Evolutionary conservation across 2,113 vertebrate genomes (phyloP), one percentile per base, ranked within the genome.

Genomic region (Paratilapia polleni): DNA sequence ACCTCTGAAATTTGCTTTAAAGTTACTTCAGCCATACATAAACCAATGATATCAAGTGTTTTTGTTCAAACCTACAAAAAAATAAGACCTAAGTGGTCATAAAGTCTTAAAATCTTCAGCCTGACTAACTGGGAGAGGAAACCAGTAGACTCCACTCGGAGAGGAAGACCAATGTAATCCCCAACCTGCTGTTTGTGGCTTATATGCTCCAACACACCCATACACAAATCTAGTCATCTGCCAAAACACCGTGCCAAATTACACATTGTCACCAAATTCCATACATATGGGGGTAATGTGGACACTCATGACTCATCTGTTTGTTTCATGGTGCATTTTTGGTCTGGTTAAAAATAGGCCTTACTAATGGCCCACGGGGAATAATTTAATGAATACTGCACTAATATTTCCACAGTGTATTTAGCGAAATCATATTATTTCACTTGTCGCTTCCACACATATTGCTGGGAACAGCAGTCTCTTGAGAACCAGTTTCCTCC

Each of bases 151-250:
- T 38, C 38, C 36, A 24, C 14, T 78, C 31, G 13, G 1, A 31
- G 24, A 59, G 59, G 49, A 43, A 60, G 24, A 60, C n/a, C 1
- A 49, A 13, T 60, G 8, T 74, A 85, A 87, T 87, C 74, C 34
- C 41, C 73, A 38, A 4, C 47, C 88, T 82, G 89, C 90, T 88
- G 80, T 89, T 66, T 64, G 19, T 7, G 66, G 82, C 62, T 79
- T 80, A 83, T 78, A 4, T 3, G 20, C 17, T 52, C 26, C 43
- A 73, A 61, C 28, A 19, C 8, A 2, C 28, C 15, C 15, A 31
- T 20, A 73, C 66, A 68, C 64, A 70, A 70, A 70, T 49, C 24
- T 20, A 28, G 43, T 31, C 26, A 73, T 73, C 43, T 73, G 66
- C 66, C 66, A 73, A 52, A 73, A 43, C 43, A 14, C 47, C 14